phyloP scores from a whole-genome alignment of 2,113 vertebrate genomes.

The Pycnonotus jocosus region DNA sequence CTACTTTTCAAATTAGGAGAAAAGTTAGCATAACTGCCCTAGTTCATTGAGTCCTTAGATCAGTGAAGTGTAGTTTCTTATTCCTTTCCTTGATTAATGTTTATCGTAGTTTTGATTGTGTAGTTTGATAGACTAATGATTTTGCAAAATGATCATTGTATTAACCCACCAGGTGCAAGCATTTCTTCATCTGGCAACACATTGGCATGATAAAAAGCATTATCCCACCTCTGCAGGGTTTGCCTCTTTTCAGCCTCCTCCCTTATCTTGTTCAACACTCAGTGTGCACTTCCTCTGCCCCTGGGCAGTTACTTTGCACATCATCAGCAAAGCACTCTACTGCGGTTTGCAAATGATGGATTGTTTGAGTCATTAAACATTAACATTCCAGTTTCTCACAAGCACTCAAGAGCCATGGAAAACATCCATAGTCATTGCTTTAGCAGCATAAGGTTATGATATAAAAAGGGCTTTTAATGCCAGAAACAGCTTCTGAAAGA shows the following conservation, averaged over 20 bases:
- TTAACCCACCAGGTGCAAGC: background rate
- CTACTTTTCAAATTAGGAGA: background rate
- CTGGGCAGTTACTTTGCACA: background rate
- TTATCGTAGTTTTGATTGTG: background rate
- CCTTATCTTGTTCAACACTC: background rate
- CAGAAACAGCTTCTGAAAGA: background rate
- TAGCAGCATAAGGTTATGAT: background rate
- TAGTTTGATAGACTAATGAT: background rate
- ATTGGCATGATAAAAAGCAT: background rate
- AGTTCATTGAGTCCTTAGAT: background rate
- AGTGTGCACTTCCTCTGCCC: background rate
- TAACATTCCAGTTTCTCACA: background rate
- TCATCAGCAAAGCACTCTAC: background rate
- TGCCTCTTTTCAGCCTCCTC: background rate
- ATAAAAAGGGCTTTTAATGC: background rate
- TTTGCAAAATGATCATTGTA: background rate
- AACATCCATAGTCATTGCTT: background rate
- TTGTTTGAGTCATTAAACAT: background rate
- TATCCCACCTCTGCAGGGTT: background rate
- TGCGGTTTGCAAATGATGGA: background rate
- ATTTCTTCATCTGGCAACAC: background rate
- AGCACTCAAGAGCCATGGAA: background rate
- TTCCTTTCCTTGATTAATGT: background rate
- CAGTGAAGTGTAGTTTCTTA: background rate
- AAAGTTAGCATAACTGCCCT: background rate